These are phyloP conservation scores for Alloplasta piceator DNA, from an alignment of 2,888 invertebrate genomes.

Conservation along the genomic window DNA sequence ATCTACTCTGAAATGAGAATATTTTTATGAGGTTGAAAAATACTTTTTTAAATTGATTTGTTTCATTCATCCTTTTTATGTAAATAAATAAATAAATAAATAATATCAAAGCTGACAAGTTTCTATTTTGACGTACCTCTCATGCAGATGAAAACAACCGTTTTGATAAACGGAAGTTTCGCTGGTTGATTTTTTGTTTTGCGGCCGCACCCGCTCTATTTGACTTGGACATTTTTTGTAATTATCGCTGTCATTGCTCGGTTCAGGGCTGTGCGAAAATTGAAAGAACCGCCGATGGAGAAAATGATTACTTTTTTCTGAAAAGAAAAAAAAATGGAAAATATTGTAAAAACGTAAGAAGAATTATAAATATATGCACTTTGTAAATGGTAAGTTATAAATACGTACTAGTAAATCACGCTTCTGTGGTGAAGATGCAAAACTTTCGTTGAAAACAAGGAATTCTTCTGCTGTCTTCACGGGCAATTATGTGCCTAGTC, in stretches of 20 bases:
- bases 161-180: constrained; percentile 8
- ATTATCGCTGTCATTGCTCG: constrained; percentile 8
- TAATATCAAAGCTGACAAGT: no score
- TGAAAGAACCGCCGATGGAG: neutral
- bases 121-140: neutral
- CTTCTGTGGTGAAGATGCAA: neutral
- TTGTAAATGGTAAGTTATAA: no score
- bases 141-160: neutral
- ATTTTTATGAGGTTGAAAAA: no score
- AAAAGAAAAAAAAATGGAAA: neutral
- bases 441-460: neutral
- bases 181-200: constrained; percentile 8
- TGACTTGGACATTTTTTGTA: neutral
- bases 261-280: neutral
- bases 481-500: neutral
- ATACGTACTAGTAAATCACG: constrained; percentile 13
- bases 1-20: no score
- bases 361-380: neutral
- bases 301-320: constrained; percentile 17
- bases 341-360: neutral
- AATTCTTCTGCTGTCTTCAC: constrained; percentile 3
- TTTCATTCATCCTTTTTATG: no score
- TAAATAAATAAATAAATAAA: no score
- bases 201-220: constrained; percentile 16
- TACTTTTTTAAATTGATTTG: no score